Conservation (phyloP, 2,113 vertebrate genomes). For the Heterotis niloticus region DNA sequence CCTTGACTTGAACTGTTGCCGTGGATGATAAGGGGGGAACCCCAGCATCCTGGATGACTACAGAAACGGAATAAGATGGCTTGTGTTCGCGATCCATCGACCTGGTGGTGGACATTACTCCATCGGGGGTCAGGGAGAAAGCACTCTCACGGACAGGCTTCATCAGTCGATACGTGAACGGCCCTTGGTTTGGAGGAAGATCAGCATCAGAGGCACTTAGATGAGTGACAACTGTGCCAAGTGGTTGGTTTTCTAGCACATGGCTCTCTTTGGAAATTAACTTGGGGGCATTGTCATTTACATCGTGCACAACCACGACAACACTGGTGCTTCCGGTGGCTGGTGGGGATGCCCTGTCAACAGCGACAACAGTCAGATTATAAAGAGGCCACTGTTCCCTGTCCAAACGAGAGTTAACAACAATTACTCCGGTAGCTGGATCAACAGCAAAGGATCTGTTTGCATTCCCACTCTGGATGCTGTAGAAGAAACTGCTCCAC, state of each 20-base stretch:
- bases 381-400: slow-evolving; percentile 62
- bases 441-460: slow-evolving; percentile 58
- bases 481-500: slow-evolving; percentile 58
- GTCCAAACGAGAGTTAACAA: slow-evolving; percentile 55
- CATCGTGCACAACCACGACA: slow-evolving; percentile 52
- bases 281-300: slow-evolving; percentile 63
- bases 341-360: slow-evolving; percentile 58
- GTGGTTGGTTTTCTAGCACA: slow-evolving; percentile 64
- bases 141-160: slow-evolving; percentile 36
- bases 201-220: slow-evolving; percentile 61
- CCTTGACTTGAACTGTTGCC: slow-evolving; percentile 50
- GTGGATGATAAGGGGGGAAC: slow-evolving; percentile 59
- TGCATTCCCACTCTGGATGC: slow-evolving; percentile 56
- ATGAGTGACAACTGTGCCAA: slow-evolving; percentile 54
- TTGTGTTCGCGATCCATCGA: slow-evolving; percentile 56
- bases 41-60: slow-evolving; percentile 62
- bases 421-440: slow-evolving; percentile 54
- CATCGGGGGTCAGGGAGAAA: slow-evolving; percentile 60
- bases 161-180: slow-evolving; percentile 62
- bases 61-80: slow-evolving; percentile 41
- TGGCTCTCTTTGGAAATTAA: slow-evolving; percentile 46
- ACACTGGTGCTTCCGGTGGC: slow-evolving; percentile 59
- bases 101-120: slow-evolving; percentile 56
- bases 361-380: slow-evolving; percentile 60
- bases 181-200: slow-evolving; percentile 61